These are phyloP conservation scores for Macropis europaea DNA, from an alignment of 2,888 invertebrate species.

Conservation along the genomic window DNA sequence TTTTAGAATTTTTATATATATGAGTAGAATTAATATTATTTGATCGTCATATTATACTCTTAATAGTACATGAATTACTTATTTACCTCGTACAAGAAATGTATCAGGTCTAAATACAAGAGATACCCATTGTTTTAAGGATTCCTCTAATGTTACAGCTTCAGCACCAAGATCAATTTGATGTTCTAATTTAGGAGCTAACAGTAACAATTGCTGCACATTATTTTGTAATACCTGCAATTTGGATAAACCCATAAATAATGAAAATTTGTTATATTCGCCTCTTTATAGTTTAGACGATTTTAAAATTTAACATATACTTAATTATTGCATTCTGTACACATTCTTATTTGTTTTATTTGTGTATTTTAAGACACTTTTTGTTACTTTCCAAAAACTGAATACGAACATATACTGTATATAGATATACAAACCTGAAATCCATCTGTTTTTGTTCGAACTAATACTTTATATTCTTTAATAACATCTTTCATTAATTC, in stretches of 20 bases:
- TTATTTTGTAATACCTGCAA: slow-evolving; percentile 49
- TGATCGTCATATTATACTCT: neutral
- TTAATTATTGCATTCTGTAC: too few species aligned
- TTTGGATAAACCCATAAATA: slow-evolving; percentile 5
- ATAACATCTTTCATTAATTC: slow-evolving; percentile 62
- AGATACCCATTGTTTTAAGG: slow-evolving; percentile 67
- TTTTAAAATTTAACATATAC: neutral
- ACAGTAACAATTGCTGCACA: slow-evolving; percentile 44
- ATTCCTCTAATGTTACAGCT: slow-evolving; percentile 67
- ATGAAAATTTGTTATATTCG: neutral
- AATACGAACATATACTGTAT: neutral
- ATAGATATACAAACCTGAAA: slow-evolving; percentile 54
- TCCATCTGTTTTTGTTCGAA: slow-evolving; percentile 67
- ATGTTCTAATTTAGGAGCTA: slow-evolving; percentile 69
- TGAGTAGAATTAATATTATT: too few species aligned
- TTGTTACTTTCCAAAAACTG: too few species aligned
- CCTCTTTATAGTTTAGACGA: neutral
- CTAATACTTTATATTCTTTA: slow-evolving; percentile 65
- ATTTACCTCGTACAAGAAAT: slow-evolving; percentile 62
- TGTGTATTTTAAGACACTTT: too few species aligned
- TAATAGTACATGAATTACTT: slow-evolving; percentile 15
- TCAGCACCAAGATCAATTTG: slow-evolving; percentile 68
- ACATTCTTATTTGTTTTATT: too few species aligned
- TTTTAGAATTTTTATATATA: too few species aligned
- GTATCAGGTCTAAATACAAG: slow-evolving; percentile 64